Conservation (phyloP, 2,888 invertebrate genomes). For the Parelbella ahira region DNA sequence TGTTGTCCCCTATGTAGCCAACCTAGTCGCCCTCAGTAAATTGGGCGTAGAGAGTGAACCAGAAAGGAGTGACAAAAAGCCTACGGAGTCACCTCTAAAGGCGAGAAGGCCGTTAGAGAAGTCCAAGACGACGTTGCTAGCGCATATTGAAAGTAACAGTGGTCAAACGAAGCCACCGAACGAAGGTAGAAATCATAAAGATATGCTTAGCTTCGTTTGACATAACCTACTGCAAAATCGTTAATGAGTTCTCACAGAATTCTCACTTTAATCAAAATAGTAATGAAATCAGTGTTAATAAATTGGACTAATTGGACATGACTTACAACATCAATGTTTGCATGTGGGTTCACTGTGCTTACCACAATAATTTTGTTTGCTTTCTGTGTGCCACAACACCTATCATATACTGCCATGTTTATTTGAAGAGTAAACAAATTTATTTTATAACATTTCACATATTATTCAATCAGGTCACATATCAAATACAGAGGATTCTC, state of each 20-base stretch:
- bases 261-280: conserved; percentile 32
- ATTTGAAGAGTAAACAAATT: conserved; percentile 19
- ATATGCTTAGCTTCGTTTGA: conserved; percentile 75
- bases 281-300: conserved; percentile 23
- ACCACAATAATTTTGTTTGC: conserved; percentile 36
- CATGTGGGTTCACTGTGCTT: conserved; percentile 63
- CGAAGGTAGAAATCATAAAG: conserved; percentile 67
- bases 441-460: background rate
- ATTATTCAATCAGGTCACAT: background rate
- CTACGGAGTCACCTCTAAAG: conserved; percentile 69
- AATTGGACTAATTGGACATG: conserved; percentile 14
- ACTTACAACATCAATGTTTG: conserved; percentile 41
- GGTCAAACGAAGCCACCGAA: conserved; percentile 69
- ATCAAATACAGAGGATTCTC: too few species aligned
- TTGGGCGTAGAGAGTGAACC: conserved; percentile 73
- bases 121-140: conserved; percentile 75
- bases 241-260: conserved; percentile 34
- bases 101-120: conserved; percentile 70
- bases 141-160: conserved; percentile 73
- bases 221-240: conserved; percentile 65
- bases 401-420: conserved; percentile 6
- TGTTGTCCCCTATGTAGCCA: conserved; percentile 59
- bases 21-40: conserved; percentile 78
- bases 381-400: conserved; percentile 37
- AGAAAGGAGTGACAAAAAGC: conserved; percentile 66